Evolutionary conservation across 2,797 vertebrate genomes (phyloP), one percentile per base, ranked within the genome.

Genomic region (Leuciscus waleckii): DNA sequence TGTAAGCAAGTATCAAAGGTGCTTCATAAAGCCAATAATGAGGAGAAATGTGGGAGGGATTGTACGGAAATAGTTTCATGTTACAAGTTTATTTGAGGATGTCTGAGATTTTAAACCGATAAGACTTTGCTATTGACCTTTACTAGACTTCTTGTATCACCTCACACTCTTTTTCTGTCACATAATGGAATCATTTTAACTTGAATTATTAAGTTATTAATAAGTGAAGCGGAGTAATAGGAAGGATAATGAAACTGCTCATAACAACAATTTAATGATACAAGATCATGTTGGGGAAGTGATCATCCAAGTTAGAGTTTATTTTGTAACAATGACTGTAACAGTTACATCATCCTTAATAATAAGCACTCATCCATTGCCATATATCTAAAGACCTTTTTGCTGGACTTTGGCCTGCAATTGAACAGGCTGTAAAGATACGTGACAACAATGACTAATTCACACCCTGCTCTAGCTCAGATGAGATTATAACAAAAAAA

Each of bases 1-100:
- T 71, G 41, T 65, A 23, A 49, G 1, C 37, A 51, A 43, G 71
- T 46, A 35, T 83, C 81, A 83, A 83, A 79, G 77, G 77, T 79
- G 61, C 37, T 65, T 79, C 17, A 29, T 49, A 49, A 49, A 49
- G 0, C 2, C 5, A 4, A 3, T 17, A 82, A 63, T 37, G 1
- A 17, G 69, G 54, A n/a, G 5, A 7, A 7, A 37, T n/a, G 35
- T 56, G 19, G 69, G 37, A 43, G 81, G 54, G 69, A 9, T 16
- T 61, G 14, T 61, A 10, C 1, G 2, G 29, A 32, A 69, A 51
- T 7, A 68, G 11, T 39, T 32, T 11, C 23, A 69, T 7, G 10
- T 17, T 7, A 69, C 1, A 0, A 14, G n/a, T 41, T 71, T 71
- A 21, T 71, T 3, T 32, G n/a, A 70, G 35, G 35, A 78, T 61